Percentiles rank a stretch among this genome's conserved stretches.
phyloP scores from a whole-genome alignment of 2,797 vertebrate genomes.

The Benthosema pterotum region DNA sequence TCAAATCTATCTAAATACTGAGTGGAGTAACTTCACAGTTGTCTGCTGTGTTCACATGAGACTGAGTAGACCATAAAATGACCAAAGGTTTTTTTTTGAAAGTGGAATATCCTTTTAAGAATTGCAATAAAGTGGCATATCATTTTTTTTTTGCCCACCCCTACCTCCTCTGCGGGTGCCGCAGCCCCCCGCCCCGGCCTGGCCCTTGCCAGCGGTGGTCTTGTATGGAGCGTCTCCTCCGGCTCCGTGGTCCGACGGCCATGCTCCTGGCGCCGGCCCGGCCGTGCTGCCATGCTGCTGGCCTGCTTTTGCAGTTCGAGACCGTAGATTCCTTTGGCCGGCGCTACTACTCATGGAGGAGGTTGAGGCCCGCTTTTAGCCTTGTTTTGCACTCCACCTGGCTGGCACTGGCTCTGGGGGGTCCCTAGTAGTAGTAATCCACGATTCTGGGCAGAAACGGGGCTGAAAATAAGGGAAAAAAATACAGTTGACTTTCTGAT shows the following conservation, averaged over 20 bases:
- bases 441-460: conserved; percentile 10
- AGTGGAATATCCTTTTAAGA: too few species aligned
- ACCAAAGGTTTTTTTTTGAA: too few species aligned
- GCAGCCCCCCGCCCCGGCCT: background rate
- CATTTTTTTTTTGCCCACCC: too few species aligned
- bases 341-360: conserved; percentile 77
- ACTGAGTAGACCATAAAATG: too few species aligned
- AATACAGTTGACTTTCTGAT: too few species aligned
- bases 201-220: conserved; percentile 34
- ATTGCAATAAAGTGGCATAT: too few species aligned
- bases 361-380: background rate
- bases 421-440: conserved; percentile 27
- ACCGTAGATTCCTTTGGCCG: conserved; percentile 56
- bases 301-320: conserved; percentile 4
- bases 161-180: conserved; percentile 56
- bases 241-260: conserved; percentile 17
- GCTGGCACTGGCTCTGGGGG: conserved; percentile 3
- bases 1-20: too few species aligned
- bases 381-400: conserved; percentile 21
- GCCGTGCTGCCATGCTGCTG: conserved; percentile 5
- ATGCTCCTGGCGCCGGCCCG: conserved; percentile 3
- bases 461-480: background rate
- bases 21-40: too few species aligned
- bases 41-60: too few species aligned
- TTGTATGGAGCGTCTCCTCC: conserved; percentile 8